Conservation (phyloP, 2,113 vertebrate species). For the Phrynosoma blainvillii region DNA sequence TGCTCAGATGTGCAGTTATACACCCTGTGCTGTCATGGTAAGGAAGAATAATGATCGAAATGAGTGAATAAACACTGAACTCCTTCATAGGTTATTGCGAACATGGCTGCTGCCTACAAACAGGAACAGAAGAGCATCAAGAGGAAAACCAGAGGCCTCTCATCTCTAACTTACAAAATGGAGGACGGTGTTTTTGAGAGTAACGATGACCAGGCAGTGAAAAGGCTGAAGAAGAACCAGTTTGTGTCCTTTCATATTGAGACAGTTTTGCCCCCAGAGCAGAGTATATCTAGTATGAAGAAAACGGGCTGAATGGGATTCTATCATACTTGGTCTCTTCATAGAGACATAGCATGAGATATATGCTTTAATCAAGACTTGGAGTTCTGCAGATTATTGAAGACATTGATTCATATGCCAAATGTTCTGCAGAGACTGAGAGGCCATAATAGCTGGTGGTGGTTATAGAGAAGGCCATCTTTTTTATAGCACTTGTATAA, state of each 20-base stretch:
- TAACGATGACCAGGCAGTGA: constrained; percentile 64
- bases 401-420: background rate
- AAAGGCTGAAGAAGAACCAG: constrained; percentile 82
- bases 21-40: background rate
- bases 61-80: background rate
- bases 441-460: too few relatives aligned
- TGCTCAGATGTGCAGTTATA: background rate
- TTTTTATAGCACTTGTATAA: background rate
- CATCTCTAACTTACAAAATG: constrained; percentile 77
- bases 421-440: background rate
- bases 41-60: too few relatives aligned
- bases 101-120: constrained; percentile 84
- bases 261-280: constrained; percentile 78
- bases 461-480: too few relatives aligned
- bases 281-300: constrained; percentile 57
- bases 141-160: constrained; percentile 68
- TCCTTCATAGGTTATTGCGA: constrained; percentile 81
- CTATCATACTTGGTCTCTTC: too few relatives aligned
- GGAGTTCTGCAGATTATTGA: background rate
- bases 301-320: constrained; percentile 64
- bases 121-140: constrained; percentile 79
- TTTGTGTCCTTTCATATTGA: constrained; percentile 85
- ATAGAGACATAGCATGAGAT: too few relatives aligned
- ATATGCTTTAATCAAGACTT: background rate
- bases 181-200: constrained; percentile 71